These are phyloP conservation scores for Cataglyphis cursor DNA, from an alignment of 2,888 invertebrate genomes.

Conservation along the genomic window DNA sequence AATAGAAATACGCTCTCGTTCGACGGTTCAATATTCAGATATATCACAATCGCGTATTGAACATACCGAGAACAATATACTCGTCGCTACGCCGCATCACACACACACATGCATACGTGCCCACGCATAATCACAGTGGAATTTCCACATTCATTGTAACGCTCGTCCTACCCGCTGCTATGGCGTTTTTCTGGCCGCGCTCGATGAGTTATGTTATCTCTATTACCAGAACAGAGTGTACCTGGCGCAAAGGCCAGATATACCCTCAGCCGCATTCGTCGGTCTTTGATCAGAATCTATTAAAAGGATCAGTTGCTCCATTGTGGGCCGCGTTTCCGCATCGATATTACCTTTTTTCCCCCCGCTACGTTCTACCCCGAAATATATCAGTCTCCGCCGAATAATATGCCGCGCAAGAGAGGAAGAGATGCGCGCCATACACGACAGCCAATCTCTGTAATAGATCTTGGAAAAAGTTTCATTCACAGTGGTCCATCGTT, in stretches of 20 bases:
- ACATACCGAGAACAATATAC: constrained; percentile 29
- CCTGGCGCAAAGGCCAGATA: constrained; percentile 64
- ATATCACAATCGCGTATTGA: constrained; percentile 14
- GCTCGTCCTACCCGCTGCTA: background rate
- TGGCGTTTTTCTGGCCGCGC: constrained; percentile 52
- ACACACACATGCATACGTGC: background rate
- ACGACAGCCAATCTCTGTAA: constrained; percentile 75
- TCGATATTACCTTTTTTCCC: constrained; percentile 71
- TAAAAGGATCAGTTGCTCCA: constrained; percentile 78
- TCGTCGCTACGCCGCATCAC: background rate
- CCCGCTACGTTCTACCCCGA: constrained; percentile 58
- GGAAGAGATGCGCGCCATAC: constrained; percentile 47
- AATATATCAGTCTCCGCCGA: constrained; percentile 63
- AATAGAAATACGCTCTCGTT: background rate
- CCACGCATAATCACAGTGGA: constrained; percentile 18
- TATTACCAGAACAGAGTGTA: constrained; percentile 27
- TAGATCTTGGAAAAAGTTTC: constrained; percentile 65
- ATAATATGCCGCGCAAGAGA: constrained; percentile 40
- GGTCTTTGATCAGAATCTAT: constrained; percentile 78
- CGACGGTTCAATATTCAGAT: constrained; percentile 9
- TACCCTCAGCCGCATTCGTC: constrained; percentile 67
- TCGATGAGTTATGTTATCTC: constrained; percentile 73
- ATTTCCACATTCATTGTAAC: constrained; percentile 28
- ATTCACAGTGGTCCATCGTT: constrained; percentile 42
- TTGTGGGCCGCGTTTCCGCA: constrained; percentile 71